These are phyloP conservation scores for Nesoenas mayeri DNA, from an alignment of 2,113 vertebrate genomes.

Conservation along the genomic window DNA sequence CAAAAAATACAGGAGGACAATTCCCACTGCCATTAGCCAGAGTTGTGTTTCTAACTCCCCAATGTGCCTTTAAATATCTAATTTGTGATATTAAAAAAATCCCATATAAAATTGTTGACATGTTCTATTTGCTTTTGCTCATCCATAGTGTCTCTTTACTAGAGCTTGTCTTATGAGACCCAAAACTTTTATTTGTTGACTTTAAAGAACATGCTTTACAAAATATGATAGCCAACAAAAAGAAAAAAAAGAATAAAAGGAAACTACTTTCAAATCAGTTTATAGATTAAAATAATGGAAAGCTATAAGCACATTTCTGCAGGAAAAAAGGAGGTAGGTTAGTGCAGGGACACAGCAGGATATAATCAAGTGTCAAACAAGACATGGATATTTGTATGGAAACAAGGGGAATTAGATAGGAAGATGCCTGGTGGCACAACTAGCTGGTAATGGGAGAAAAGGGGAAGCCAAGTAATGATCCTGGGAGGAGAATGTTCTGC, in stretches of 20 bases:
- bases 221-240: not conserved
- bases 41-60: not conserved
- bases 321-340: not conserved
- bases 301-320: not conserved
- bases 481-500: not conserved
- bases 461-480: not conserved
- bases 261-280: not conserved
- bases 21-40: not conserved
- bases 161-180: not conserved
- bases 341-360: not conserved
- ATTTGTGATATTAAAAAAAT: not conserved
- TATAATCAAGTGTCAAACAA: not conserved
- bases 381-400: not conserved
- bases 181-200: not conserved
- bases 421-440: not conserved
- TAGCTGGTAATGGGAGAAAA: not conserved
- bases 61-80: not conserved
- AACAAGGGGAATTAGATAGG: not conserved
- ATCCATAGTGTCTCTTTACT: not conserved
- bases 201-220: not conserved
- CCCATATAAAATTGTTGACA: not conserved
- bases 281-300: not conserved
- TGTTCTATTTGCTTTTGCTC: slow-evolving; percentile 19
- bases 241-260: not conserved
- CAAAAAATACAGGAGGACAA: not conserved